These are phyloP conservation scores for Pachliopta kotzebuea DNA, from an alignment of 2,888 invertebrate species.

Conservation along the genomic window DNA sequence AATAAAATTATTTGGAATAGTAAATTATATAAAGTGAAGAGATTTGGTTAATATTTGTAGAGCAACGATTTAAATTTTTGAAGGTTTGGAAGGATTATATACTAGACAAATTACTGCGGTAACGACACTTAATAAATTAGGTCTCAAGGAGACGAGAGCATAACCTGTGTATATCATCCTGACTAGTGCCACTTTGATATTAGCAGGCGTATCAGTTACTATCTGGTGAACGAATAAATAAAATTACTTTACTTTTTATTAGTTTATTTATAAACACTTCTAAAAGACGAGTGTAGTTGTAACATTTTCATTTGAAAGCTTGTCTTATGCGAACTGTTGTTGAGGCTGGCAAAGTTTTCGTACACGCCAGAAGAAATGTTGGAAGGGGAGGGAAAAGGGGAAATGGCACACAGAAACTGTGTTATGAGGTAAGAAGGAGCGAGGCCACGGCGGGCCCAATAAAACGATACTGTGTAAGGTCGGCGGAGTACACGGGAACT, in stretches of 20 bases:
- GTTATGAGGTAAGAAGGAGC: slow-evolving; percentile 76
- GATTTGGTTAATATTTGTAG: not conserved
- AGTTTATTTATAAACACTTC: not conserved
- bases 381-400: slow-evolving; percentile 46
- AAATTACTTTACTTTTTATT: too few relatives aligned
- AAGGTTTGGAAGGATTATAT: too few relatives aligned
- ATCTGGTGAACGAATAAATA: too few relatives aligned
- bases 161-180: too few relatives aligned
- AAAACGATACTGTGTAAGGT: slow-evolving; percentile 74
- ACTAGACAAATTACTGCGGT: too few relatives aligned
- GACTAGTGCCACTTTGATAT: too few relatives aligned
- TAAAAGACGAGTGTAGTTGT: not conserved
- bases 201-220: too few relatives aligned
- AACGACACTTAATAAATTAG: too few relatives aligned
- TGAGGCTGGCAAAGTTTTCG: slow-evolving; percentile 48
- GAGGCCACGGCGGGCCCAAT: slow-evolving; percentile 72
- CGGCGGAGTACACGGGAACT: slow-evolving; percentile 56
- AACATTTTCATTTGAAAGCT: not conserved
- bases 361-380: slow-evolving; percentile 46
- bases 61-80: not conserved
- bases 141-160: too few relatives aligned
- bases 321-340: not conserved
- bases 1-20: not conserved
- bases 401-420: slow-evolving; percentile 64
- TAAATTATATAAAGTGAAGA: not conserved